Conservation (phyloP, 2,113 vertebrate species). For the Thomomys bottae region DNA sequence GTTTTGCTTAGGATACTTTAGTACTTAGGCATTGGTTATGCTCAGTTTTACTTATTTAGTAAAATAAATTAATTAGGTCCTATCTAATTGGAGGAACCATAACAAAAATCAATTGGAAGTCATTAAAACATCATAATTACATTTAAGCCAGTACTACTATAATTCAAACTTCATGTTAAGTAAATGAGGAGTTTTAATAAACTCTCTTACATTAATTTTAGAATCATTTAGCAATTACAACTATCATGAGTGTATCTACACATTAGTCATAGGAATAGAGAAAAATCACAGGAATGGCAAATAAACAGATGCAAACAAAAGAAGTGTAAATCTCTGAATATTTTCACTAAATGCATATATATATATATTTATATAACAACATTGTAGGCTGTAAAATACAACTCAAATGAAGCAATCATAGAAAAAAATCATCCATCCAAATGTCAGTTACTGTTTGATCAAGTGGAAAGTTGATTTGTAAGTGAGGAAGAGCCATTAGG, state of each 20-base stretch:
- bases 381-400: not conserved
- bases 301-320: not conserved
- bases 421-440: constrained; percentile 45
- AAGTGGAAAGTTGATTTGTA: constrained; percentile 4
- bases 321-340: not conserved
- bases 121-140: constrained; percentile 78
- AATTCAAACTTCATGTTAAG: constrained; percentile 80
- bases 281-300: not conserved
- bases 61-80: constrained; percentile 78
- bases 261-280: not conserved
- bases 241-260: not conserved
- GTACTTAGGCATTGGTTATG: constrained; percentile 11
- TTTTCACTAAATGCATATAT: not conserved
- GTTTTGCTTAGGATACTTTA: not conserved
- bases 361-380: not conserved
- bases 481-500: not conserved
- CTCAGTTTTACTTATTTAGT: constrained; percentile 64
- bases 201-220: constrained; percentile 62
- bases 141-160: constrained; percentile 55
- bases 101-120: constrained; percentile 81
- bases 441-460: constrained; percentile 44
- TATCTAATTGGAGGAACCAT: constrained; percentile 67
- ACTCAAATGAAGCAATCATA: constrained; percentile 45
- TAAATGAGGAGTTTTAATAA: constrained; percentile 54
- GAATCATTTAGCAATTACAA: constrained; percentile 57